Conservation (phyloP, 2,113 vertebrate genomes). For the Struthidea cinerea region DNA sequence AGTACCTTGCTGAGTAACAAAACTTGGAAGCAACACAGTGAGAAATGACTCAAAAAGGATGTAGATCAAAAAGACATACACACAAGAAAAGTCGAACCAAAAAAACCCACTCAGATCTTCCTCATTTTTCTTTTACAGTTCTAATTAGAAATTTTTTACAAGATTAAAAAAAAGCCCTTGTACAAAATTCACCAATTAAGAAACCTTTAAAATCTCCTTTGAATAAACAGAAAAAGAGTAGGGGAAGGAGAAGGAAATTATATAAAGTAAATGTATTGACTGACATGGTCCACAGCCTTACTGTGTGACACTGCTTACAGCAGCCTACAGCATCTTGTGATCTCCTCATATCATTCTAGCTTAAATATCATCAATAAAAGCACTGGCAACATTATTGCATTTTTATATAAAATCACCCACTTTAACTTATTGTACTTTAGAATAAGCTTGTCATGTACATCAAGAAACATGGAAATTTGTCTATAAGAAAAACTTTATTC, state of each 20-base stretch:
- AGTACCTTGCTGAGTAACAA: not conserved
- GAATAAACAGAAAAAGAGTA: not conserved
- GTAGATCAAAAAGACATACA: not conserved
- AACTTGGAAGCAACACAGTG: not conserved
- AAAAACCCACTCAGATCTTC: not conserved
- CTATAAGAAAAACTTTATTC: not conserved
- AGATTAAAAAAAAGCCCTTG: not conserved
- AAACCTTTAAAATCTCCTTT: not conserved
- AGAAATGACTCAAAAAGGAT: not conserved
- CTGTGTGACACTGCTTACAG: not conserved
- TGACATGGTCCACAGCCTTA: not conserved
- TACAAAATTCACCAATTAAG: not conserved
- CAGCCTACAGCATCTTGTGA: not conserved
- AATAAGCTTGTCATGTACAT: not conserved
- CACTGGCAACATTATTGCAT: not conserved
- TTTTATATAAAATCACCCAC: not conserved
- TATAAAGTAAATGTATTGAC: not conserved
- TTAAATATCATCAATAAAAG: not conserved
- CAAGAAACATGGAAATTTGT: not conserved
- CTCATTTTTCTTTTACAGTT: not conserved
- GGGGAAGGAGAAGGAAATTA: not conserved
- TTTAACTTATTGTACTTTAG: not conserved
- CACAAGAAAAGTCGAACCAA: not conserved
- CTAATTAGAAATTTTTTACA: not conserved
- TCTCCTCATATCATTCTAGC: not conserved